A percentile compares a stretch with the other conserved stretches of the same genome.
Evolutionary conservation across 2,113 vertebrate species (phyloP).

Genomic region (Felis catus): DNA sequence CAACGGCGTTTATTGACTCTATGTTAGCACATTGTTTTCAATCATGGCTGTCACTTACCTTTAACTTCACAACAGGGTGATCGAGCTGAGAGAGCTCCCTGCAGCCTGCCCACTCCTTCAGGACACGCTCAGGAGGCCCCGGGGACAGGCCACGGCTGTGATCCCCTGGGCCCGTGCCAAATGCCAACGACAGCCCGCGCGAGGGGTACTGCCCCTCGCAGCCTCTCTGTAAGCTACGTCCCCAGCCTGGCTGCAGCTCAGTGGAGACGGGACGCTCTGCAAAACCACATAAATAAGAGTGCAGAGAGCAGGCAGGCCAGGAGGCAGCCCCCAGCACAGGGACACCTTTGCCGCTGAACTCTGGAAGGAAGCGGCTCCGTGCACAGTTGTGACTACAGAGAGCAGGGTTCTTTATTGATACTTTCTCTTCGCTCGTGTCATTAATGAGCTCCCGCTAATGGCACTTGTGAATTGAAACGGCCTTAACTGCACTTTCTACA

Average conservation of each 20-base stretch:
- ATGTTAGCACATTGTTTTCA: background rate
- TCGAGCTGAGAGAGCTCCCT: background rate
- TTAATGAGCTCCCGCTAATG: conserved; percentile 57
- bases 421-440: background rate
- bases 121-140: background rate
- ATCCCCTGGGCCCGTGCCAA: background rate
- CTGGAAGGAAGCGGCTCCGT: background rate
- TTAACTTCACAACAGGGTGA: background rate
- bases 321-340: background rate
- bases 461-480: conserved; percentile 43
- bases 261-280: background rate
- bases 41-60: background rate
- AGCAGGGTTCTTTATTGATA: conserved; percentile 58
- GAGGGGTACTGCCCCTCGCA: fast-evolving
- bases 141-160: fast-evolving
- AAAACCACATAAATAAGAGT: background rate
- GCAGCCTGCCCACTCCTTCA: background rate
- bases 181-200: no score
- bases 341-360: background rate
- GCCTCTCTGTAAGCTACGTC: background rate
- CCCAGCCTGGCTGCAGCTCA: background rate
- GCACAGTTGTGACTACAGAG: conserved; percentile 52
- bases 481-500: conserved; percentile 35
- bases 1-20: background rate
- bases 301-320: background rate